Conservation (phyloP, 2,797 vertebrate genomes). For the Simalia tracyae region DNA sequence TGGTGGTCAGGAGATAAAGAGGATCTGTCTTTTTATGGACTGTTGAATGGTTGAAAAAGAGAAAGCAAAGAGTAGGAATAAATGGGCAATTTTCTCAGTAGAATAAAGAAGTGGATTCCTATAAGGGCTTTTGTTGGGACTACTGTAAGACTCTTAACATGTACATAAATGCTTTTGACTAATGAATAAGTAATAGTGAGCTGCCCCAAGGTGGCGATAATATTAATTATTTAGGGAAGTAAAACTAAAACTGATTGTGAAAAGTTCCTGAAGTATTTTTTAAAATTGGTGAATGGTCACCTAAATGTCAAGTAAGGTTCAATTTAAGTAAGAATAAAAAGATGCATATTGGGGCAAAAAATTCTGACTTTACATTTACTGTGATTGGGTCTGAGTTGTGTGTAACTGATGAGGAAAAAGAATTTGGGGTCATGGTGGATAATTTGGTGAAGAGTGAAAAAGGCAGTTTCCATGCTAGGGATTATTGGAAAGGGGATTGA, state of each 20-base stretch:
- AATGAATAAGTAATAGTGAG: not conserved
- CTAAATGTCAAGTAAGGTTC: not conserved
- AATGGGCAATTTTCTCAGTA: not conserved
- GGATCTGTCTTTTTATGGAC: too few relatives aligned
- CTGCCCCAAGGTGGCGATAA: not conserved
- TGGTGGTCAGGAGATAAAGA: too few relatives aligned
- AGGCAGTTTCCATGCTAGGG: too few relatives aligned
- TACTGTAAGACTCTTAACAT: not conserved
- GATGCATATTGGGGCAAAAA: not conserved
- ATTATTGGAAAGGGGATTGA: too few relatives aligned
- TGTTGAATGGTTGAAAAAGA: too few relatives aligned
- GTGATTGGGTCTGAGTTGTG: not conserved
- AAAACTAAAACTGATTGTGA: not conserved
- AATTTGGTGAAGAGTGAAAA: not conserved
- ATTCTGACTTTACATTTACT: not conserved
- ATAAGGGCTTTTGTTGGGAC: not conserved
- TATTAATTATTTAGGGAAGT: not conserved
- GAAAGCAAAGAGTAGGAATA: not conserved
- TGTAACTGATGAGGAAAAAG: not conserved
- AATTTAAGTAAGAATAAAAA: not conserved
- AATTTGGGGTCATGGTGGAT: not conserved
- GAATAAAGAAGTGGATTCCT: not conserved
- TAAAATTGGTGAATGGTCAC: not conserved
- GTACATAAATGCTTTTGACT: not conserved
- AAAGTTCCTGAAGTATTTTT: not conserved